These are phyloP conservation scores for Amblyteles armatorius DNA, from an alignment of 2,888 invertebrate species.

Conservation along the genomic window DNA sequence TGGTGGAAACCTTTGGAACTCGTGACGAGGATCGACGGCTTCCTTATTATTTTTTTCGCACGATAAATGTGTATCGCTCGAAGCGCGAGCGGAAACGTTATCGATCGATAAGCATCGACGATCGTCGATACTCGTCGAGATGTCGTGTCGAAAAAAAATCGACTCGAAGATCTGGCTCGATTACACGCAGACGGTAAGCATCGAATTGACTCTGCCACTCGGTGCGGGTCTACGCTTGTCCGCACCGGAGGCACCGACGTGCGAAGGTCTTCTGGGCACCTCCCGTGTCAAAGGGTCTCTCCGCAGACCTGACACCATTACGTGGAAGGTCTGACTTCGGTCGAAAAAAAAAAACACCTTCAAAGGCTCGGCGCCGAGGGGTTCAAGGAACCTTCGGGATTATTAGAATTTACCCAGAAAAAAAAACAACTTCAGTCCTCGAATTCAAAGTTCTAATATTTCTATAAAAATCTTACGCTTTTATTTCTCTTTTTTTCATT, in stretches of 20 bases:
- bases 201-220: slow-evolving; percentile 25
- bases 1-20: slow-evolving; percentile 23
- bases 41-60: background rate
- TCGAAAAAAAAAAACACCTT: background rate
- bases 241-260: slow-evolving; percentile 1
- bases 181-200: slow-evolving; percentile 78
- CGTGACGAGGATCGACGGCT: slow-evolving; percentile 13
- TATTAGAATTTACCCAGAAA: background rate
- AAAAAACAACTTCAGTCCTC: background rate
- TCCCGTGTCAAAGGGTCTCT: slow-evolving; percentile 9
- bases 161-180: slow-evolving; percentile 79
- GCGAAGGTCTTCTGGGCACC: slow-evolving; percentile 16
- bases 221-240: background rate
- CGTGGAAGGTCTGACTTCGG: background rate
- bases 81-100: slow-evolving; percentile 4
- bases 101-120: slow-evolving; percentile 27
- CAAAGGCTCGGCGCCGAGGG: background rate
- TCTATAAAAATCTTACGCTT: background rate
- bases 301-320: background rate
- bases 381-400: slow-evolving; percentile 2
- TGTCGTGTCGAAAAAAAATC: slow-evolving; percentile 81
- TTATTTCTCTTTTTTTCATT: background rate
- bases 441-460: background rate
- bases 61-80: slow-evolving; percentile 12
- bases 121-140: slow-evolving; percentile 52